A percentile compares a stretch with the other conserved stretches of the same genome.
phyloP scores from a whole-genome alignment of 2,113 vertebrate genomes.

The Vidua macroura region DNA sequence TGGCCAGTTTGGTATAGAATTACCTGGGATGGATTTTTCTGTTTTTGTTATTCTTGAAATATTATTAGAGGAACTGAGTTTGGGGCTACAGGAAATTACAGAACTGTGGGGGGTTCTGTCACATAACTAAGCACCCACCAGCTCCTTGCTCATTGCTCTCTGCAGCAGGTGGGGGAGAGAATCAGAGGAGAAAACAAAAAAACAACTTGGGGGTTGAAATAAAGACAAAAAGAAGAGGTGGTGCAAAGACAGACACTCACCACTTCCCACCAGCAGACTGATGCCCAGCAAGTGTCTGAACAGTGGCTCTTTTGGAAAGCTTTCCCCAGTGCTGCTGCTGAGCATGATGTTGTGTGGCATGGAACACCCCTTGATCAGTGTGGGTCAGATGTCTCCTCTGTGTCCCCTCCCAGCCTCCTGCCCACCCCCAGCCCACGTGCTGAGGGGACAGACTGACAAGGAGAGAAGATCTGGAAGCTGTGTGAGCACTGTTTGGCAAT shows the following conservation, averaged over 20 bases:
- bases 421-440: not conserved
- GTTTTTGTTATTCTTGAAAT: not conserved
- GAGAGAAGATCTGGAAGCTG: not conserved
- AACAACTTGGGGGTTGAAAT: not conserved
- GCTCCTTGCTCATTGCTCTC: not conserved
- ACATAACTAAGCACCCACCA: not conserved
- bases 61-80: not conserved
- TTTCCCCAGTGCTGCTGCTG: not conserved
- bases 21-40: not conserved
- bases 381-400: not conserved
- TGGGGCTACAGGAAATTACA: not conserved
- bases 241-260: not conserved
- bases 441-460: not conserved
- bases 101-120: not conserved
- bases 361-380: not conserved
- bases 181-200: not conserved
- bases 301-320: not conserved
- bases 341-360: not conserved
- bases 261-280: not conserved
- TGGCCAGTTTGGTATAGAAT: not conserved
- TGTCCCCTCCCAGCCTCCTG: not conserved
- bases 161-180: not conserved
- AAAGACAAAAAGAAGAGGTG: not conserved
- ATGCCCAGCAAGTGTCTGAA: not conserved
- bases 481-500: not conserved